Percentiles rank a stretch among this genome's conserved stretches.
These are phyloP conservation scores for Cliona cf. orientalis DNA, from an alignment of 37 sponge, comb jelly and placozoan species.

Conservation along the genomic window DNA sequence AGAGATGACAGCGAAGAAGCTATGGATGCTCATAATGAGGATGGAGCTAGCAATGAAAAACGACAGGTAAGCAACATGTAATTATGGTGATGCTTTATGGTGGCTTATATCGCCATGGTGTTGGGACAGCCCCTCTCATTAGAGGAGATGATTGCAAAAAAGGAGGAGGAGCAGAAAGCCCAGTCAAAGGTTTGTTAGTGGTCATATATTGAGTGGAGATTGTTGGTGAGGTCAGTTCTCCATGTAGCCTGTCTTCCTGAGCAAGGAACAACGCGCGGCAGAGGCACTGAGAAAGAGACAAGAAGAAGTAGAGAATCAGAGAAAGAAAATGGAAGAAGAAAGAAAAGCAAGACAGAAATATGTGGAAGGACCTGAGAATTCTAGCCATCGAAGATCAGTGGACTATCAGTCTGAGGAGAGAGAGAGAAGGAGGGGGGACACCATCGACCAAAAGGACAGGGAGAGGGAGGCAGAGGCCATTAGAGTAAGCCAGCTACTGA, in stretches of 20 bases:
- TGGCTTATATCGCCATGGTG: too few relatives aligned
- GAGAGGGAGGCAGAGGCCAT: constrained; percentile 86
- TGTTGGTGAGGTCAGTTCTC: neutral
- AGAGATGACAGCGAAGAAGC: neutral
- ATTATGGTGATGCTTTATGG: too few relatives aligned
- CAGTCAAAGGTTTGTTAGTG: constrained; percentile 69
- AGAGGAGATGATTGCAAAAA: constrained; percentile 91
- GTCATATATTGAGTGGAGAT: neutral
- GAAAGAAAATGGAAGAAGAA: constrained; percentile 54
- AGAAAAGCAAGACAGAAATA: constrained; percentile 52
- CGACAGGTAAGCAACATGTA: constrained; percentile 4
- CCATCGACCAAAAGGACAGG: constrained; percentile 66
- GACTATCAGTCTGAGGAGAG: constrained; percentile 33
- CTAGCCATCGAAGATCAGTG: neutral
- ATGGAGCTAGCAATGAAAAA: neutral
- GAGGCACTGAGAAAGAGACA: constrained; percentile 86
- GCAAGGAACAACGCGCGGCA: constrained; percentile 85
- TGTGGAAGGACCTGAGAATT: constrained; percentile 34
- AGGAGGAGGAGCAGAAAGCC: constrained; percentile 67
- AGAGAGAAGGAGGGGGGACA: constrained; percentile 54
- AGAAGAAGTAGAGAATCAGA: constrained; percentile 68
- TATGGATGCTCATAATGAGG: neutral
- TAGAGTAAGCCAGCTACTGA: constrained; percentile 42
- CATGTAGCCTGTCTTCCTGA: constrained; percentile 87
- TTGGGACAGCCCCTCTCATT: constrained; percentile 91